Evolutionary conservation across 2,797 vertebrate species (phyloP).

Genomic region (Dendrocincla tyrannina): DNA sequence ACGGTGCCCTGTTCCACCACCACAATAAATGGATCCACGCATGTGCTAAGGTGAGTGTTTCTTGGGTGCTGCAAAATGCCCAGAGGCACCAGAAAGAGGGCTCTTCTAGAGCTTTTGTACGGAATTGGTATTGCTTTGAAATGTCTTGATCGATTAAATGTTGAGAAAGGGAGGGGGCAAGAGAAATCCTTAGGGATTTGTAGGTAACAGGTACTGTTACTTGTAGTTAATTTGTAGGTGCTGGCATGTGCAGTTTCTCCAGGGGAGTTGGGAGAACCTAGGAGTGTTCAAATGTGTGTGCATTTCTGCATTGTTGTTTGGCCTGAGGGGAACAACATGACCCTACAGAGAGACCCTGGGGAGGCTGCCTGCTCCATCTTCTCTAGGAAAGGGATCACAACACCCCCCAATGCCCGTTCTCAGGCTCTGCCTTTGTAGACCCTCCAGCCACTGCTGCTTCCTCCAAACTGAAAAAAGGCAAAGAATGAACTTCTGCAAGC

Average conservation of each 20-base stretch:
- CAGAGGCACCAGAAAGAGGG: neutral
- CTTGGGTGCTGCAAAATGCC: neutral
- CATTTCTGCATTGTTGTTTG: neutral
- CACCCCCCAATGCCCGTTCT: neutral
- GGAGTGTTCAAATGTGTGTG: neutral
- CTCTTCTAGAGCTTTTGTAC: neutral
- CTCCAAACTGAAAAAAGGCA: neutral
- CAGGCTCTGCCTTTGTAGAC: neutral
- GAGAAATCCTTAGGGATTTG: neutral
- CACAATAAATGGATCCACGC: constrained; percentile 95
- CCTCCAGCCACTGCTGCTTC: neutral
- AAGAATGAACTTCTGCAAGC: neutral
- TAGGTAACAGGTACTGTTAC: neutral
- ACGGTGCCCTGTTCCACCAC: constrained; percentile 87
- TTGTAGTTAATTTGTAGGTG: too few species aligned
- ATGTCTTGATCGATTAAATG: neutral
- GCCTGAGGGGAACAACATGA: neutral
- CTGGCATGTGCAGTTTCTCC: neutral
- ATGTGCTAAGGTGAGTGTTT: constrained; percentile 93
- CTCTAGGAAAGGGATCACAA: neutral
- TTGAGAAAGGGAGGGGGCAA: neutral
- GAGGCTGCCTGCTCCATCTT: neutral
- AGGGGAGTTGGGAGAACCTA: neutral
- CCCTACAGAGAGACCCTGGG: neutral
- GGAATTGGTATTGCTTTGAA: neutral